Conservation (phyloP, 2,797 vertebrate species). For the Rhinella marina region DNA sequence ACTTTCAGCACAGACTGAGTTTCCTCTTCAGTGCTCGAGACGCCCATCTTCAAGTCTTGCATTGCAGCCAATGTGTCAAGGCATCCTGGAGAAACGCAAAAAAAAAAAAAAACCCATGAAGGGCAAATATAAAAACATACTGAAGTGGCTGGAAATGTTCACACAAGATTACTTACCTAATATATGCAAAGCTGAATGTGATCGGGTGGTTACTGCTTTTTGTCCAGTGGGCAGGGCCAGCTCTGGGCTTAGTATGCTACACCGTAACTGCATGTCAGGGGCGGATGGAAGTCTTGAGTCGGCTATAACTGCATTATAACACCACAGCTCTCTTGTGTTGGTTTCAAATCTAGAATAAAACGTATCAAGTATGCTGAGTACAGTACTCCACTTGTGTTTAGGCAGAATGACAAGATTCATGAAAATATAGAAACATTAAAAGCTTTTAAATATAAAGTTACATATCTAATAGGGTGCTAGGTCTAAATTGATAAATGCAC, state of each 20-base stretch:
- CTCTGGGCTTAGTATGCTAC: constrained; percentile 95
- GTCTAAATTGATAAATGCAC: no score
- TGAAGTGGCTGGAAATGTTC: no score
- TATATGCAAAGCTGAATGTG: constrained; percentile 96
- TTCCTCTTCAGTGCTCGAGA: constrained; percentile 94
- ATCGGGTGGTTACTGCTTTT: constrained; percentile 92
- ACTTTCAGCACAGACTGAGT: constrained; percentile 99
- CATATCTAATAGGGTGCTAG: no score
- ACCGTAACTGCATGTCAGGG: constrained; percentile 90
- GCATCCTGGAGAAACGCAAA: constrained; percentile 81
- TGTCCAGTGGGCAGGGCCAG: constrained; percentile 92
- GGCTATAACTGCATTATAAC: constrained; percentile 96
- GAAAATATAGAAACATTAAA: no score
- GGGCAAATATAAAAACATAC: not conserved
- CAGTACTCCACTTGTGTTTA: not conserved
- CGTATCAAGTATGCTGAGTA: constrained; percentile 45
- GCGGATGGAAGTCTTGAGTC: constrained; percentile 92
- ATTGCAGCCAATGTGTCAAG: constrained; percentile 96
- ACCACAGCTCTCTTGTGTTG: constrained; percentile 89
- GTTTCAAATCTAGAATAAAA: constrained; percentile 84
- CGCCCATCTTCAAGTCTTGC: constrained; percentile 98
- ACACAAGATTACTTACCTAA: constrained; percentile 78
- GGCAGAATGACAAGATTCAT: no score
- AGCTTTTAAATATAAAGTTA: no score
- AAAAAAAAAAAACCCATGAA: not conserved